Base-by-base conservation (phyloP, 1,140 invertebrate species). In the Gryon sp. region DNA sequence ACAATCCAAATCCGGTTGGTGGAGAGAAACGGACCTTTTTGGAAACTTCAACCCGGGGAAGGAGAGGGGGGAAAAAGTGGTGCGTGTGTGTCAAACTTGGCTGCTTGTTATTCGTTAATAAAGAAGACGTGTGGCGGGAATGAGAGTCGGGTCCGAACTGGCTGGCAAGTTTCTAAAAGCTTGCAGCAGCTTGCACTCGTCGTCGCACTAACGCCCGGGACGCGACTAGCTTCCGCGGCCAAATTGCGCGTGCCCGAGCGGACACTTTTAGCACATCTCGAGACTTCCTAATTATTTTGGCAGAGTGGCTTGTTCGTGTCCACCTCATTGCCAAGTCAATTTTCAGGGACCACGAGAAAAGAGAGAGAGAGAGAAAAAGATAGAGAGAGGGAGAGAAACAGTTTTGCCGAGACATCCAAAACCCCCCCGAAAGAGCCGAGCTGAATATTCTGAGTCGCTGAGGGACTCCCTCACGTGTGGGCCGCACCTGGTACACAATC, bases 271-370 rank as follows among this genome's bases (percentile, higher is more conserved):
- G 92, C 91, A 91, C 92, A 89, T 89, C 89, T 88, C 89, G 88
- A 89, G 89, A 91, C 92, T 92, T 91, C 91, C 91, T 92, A 92
- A 92, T 92, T 92, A 92, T 92, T 92, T 93, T 93, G 92, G 92
- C 92, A 93, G 90, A 89, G 90, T 88, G n/a, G 76, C 41, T 80
- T 22, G 8, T 55, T 60, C 75, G 70, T 63, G 66, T 73, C 65
- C 77, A 65, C 62, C 63, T 60, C 72, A 79, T 73, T 79, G 77
- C 77, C 75, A 77, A 80, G 46, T 73, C 63, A 63, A 73, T 79
- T n/a, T 69, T 76, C 77, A 79, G 77, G 73, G 77, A 73, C 77
- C 76, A 34, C 69, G 55, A 45, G n/a, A n/a, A n/a, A n/a, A n/a
- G n/a, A n/a, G n/a, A n/a, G n/a, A n/a, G n/a, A n/a, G n/a, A n/a